Base-by-base conservation (phyloP, 1,140 invertebrate genomes). In the Drosophila arizonae region DNA sequence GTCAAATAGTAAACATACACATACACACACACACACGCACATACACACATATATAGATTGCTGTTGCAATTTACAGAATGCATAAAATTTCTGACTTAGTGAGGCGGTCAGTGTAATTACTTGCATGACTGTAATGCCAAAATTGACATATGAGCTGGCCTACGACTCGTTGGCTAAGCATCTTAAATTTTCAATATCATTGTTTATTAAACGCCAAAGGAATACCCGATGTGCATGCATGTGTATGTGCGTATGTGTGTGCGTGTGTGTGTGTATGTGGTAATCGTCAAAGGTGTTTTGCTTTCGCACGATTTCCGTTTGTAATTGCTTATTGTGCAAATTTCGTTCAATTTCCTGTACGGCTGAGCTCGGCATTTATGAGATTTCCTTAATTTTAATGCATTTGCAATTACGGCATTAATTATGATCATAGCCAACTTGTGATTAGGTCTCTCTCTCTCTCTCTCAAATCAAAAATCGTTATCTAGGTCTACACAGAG, bases 111-210 rank as follows among this genome's bases (percentile, higher is more conserved):
- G 63, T 70, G 69, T 86, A 87, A 86, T 86, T 87, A 87, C 71
- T 73, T 73, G 71, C 82, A 76, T 88, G 79, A 82, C 65, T 87
- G 68, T 72, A 69, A 77, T 55, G 50, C 51, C 48, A 33, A 70
- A 79, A 86, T 88, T 86, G 88, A 70, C 82, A 87, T 88, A 77
- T 26, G 43, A 48, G 15, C 48, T 33, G 68, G 70, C 78, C 70
- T 63, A 67, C 55, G 72, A 71, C 66, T 66, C 48, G 77, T 79
- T 51, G 61, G 79, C 82, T 87, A 88, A 84, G 84, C 79, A 77
- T 67, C 85, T 84, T 88, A 88, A 88, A 84, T 88, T 88, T 88
- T 88, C 85, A 88, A 89, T 88, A 84, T 88, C 77, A 80, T 88
- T 88, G 84, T 88, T 88, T 88, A 88, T 88, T 88, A 88, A 88